Evolutionary conservation across 2,113 vertebrate species (phyloP).

Genomic region (Hypocryptadius cinnamomeus): DNA sequence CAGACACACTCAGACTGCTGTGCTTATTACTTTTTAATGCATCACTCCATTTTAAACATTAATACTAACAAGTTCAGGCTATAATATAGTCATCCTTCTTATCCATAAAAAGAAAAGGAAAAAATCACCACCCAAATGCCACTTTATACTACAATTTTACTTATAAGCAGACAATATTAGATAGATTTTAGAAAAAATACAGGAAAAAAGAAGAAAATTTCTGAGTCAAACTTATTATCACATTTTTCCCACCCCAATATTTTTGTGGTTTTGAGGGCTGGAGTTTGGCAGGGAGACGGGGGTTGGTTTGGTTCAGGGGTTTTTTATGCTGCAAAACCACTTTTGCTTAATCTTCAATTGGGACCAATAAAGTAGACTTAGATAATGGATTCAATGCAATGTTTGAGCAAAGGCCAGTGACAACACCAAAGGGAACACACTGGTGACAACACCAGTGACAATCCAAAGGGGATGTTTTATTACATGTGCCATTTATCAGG

Average conservation of each 20-base stretch:
- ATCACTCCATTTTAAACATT: conserved; percentile 56
- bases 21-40: conserved; percentile 64
- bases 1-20: conserved; percentile 34
- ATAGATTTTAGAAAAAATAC: not conserved
- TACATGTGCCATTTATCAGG: not conserved
- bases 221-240: not conserved
- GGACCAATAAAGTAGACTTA: not conserved
- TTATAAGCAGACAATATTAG: not conserved
- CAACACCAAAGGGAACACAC: not conserved
- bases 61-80: conserved; percentile 30
- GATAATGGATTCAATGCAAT: not conserved
- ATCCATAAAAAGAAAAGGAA: not conserved
- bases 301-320: fast-evolving
- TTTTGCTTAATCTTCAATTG: not conserved
- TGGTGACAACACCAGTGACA: not conserved
- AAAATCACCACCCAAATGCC: not conserved
- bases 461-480: not conserved
- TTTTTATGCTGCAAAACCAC: not conserved
- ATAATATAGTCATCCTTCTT: not conserved
- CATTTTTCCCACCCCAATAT: not conserved
- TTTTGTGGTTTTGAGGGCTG: not conserved
- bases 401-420: not conserved
- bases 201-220: not conserved
- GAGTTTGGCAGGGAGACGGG: fast-evolving
- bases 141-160: not conserved